phyloP scores from a whole-genome alignment of 2,113 vertebrate species.

The Archilochus colubris region DNA sequence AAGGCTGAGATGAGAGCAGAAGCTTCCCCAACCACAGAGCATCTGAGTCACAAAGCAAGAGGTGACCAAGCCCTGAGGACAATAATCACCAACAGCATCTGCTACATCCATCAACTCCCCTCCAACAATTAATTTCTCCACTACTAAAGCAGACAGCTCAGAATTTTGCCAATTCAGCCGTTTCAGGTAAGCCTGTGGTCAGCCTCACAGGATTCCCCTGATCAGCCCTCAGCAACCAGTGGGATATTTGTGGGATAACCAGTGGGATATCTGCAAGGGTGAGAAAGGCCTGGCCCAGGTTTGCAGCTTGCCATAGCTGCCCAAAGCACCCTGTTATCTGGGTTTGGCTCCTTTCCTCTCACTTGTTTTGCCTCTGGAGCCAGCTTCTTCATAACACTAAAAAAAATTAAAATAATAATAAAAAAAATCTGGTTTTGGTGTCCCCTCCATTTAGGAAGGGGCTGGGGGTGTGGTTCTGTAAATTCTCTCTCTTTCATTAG shows the following conservation, averaged over 20 bases:
- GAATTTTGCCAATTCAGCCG: background rate
- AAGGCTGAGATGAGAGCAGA: background rate
- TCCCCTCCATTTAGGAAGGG: background rate
- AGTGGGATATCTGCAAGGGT: background rate
- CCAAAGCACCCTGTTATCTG: background rate
- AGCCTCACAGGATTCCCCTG: background rate
- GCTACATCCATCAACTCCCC: background rate
- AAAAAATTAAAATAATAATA: background rate
- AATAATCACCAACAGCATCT: background rate
- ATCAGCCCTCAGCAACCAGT: background rate
- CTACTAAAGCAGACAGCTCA: background rate
- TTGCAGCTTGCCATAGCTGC: background rate
- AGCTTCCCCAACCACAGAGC: background rate
- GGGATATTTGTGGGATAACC: background rate
- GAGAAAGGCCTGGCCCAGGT: background rate
- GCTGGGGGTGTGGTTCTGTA: background rate
- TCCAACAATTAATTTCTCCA: background rate
- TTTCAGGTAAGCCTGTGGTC: background rate
- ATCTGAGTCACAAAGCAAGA: background rate
- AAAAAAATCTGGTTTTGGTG: background rate
- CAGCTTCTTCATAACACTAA: background rate
- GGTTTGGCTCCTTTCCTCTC: background rate
- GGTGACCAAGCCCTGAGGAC: fast-evolving
- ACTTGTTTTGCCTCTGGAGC: background rate
- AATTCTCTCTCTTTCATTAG: constrained; percentile 50